Evolutionary conservation across 2,888 invertebrate genomes (phyloP).

Genomic region (Macroteleia sp.): DNA sequence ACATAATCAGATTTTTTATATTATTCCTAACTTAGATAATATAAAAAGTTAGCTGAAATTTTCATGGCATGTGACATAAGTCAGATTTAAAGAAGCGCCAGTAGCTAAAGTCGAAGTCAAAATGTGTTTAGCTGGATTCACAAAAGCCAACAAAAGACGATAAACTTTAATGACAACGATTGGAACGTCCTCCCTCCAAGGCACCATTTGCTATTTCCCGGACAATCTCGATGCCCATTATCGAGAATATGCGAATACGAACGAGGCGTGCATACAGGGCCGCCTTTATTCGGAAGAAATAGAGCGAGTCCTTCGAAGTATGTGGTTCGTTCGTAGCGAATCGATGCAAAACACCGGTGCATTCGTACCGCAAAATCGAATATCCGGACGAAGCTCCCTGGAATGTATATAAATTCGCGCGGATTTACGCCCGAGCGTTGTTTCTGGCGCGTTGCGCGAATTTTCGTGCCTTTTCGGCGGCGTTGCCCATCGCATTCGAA

Average conservation of each 20-base stretch:
- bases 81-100: too few species aligned
- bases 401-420: conserved; percentile 59
- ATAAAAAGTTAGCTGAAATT: too few species aligned
- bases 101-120: too few species aligned
- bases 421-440: conserved; percentile 58
- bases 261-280: conserved; percentile 27
- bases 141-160: conserved; percentile 28
- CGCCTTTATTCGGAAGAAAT: conserved; percentile 42
- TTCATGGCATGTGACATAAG: too few species aligned
- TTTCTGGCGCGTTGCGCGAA: conserved; percentile 57
- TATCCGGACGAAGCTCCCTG: conserved; percentile 49
- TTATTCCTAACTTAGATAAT: too few species aligned
- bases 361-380: conserved; percentile 59
- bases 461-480: conserved; percentile 58
- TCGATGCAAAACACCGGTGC: conserved; percentile 58
- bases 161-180: conserved; percentile 37
- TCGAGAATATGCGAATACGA: conserved; percentile 38
- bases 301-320: conserved; percentile 59
- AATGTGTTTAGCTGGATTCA: not conserved
- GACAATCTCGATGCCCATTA: conserved; percentile 34
- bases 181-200: not conserved
- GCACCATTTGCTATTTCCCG: conserved; percentile 5
- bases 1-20: too few species aligned
- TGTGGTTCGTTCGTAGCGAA: conserved; percentile 66
- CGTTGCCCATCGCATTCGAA: conserved; percentile 68